These are phyloP conservation scores for Alectoris magna DNA, from an alignment of 2,797 vertebrate genomes.

Conservation along the genomic window DNA sequence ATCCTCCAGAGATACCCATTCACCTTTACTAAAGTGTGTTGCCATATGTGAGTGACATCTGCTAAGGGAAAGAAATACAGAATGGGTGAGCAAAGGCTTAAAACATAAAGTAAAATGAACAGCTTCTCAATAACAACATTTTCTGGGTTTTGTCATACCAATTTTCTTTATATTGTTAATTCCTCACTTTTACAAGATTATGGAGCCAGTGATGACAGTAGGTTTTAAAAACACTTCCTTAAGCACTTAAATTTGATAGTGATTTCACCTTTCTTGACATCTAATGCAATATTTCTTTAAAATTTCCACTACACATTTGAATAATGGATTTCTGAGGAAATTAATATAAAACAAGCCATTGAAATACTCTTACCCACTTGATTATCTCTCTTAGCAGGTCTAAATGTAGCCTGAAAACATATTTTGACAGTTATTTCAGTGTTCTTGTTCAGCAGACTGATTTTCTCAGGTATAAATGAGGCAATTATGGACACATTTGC, in stretches of 20 bases:
- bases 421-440: slow-evolving; percentile 83
- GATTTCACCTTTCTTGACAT: background rate
- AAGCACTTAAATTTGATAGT: background rate
- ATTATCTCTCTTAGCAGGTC: slow-evolving; percentile 80
- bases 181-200: background rate
- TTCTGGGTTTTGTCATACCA: background rate
- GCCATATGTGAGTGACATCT: background rate
- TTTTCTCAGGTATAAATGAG: slow-evolving; percentile 88
- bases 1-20: background rate
- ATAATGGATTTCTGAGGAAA: background rate
- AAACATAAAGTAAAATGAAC: background rate
- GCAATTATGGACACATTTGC: slow-evolving; percentile 82
- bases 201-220: background rate
- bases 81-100: background rate
- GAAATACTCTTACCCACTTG: slow-evolving; percentile 84
- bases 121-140: background rate
- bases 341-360: background rate
- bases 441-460: slow-evolving; percentile 86
- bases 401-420: slow-evolving; percentile 87
- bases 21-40: background rate
- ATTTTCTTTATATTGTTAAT: background rate
- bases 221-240: background rate
- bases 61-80: background rate
- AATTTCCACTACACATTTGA: background rate
- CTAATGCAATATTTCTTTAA: background rate